A percentile compares a stretch with the other conserved stretches of the same genome.
Evolutionary conservation across 1,140 invertebrate species (phyloP).

Genomic region (Dufourea novaeangliae): DNA sequence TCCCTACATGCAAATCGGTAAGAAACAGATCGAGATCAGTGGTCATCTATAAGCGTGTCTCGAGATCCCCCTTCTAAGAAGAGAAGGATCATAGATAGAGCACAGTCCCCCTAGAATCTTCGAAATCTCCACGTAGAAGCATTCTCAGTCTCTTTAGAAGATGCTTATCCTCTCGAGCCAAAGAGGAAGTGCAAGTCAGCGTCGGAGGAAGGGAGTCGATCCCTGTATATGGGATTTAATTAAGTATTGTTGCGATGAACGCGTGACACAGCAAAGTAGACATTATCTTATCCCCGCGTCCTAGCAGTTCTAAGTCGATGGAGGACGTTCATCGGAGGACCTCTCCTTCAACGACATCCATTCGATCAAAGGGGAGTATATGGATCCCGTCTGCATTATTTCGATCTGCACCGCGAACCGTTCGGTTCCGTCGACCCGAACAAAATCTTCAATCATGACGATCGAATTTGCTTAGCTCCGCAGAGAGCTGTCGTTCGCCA

Average conservation of each 20-base stretch:
- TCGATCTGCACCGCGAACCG: background rate
- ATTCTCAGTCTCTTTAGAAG: background rate
- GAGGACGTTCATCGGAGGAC: background rate
- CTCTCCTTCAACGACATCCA: background rate
- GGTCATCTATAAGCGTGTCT: conserved; percentile 35
- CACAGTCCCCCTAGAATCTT: background rate
- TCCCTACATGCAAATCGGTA: conserved; percentile 60
- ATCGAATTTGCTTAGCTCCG: conserved; percentile 36
- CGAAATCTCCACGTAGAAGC: conserved; percentile 19
- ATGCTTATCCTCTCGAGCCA: conserved; percentile 9
- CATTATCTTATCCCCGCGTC: background rate
- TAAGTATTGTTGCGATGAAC: conserved; percentile 12
- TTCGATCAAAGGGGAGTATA: conserved; percentile 7
- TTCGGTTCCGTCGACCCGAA: conserved; percentile 18
- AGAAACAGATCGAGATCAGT: conserved; percentile 63
- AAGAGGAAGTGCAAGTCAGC: background rate
- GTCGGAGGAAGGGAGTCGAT: background rate
- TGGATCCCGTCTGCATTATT: background rate
- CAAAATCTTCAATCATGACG: conserved; percentile 23
- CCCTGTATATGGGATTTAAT: conserved; percentile 12
- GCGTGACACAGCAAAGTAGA: background rate
- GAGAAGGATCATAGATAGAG: background rate
- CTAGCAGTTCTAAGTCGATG: background rate
- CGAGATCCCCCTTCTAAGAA: conserved; percentile 33
- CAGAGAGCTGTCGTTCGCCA: conserved; percentile 49